Conservation (phyloP, 1,140 invertebrate genomes). For the Orchesella cincta region DNA sequence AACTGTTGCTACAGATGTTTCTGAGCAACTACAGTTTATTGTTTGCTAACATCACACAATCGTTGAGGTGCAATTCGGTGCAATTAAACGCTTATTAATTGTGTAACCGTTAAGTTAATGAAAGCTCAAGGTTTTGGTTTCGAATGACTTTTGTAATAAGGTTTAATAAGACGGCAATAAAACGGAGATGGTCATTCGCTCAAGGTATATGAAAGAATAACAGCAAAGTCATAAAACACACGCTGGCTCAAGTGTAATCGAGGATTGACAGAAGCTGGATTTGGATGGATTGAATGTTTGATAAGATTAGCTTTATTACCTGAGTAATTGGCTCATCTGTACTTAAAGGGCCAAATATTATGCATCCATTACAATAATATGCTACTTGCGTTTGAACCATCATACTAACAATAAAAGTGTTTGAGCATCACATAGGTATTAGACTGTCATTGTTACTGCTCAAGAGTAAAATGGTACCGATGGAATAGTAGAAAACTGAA, state of each 20-base stretch:
- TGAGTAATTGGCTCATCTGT: constrained; percentile 3
- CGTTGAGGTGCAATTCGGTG: too few species aligned
- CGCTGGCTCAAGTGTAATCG: not conserved
- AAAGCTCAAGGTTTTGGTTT: not conserved
- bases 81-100: too few species aligned
- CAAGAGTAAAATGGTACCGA: too few species aligned
- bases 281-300: constrained; percentile 25
- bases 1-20: too few species aligned
- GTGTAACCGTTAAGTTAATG: too few species aligned
- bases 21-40: too few species aligned
- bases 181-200: not conserved
- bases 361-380: not conserved
- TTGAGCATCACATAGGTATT: too few species aligned
- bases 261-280: constrained; percentile 21
- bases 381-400: too few species aligned
- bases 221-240: constrained; percentile 4
- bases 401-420: too few species aligned
- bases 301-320: constrained; percentile 24
- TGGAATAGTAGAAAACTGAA: too few species aligned
- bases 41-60: too few species aligned
- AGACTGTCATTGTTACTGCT: too few species aligned
- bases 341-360: constrained; percentile 1
- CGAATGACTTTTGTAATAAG: not conserved
- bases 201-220: constrained; percentile 2
- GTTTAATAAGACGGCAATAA: not conserved